A percentile compares a stretch with the other conserved stretches of the same genome.
Evolutionary conservation across 2,888 invertebrate species (phyloP).

Genomic region (Epicampocera succincta): DNA sequence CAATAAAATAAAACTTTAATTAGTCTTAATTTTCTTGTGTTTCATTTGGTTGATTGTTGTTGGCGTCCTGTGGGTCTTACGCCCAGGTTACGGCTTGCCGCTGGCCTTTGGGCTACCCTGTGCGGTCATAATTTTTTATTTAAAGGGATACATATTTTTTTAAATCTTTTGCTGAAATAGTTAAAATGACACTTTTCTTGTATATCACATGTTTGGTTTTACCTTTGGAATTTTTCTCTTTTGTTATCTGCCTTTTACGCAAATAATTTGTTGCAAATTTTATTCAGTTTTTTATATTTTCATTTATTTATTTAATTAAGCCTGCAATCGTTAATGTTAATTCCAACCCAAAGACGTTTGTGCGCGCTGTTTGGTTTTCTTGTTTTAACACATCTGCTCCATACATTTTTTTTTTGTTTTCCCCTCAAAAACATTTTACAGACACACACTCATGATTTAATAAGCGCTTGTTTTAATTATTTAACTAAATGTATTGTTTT

Average conservation of each 20-base stretch:
- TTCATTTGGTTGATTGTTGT: too few species aligned
- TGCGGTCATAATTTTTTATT: too few species aligned
- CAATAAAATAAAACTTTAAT: too few species aligned
- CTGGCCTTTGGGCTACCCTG: too few species aligned
- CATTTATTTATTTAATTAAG: not conserved
- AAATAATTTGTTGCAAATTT: slow-evolving; percentile 31
- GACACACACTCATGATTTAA: slow-evolving; percentile 62
- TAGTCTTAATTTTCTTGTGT: too few species aligned
- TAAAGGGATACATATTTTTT: too few species aligned
- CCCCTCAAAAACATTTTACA: slow-evolving; percentile 36
- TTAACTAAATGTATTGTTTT: slow-evolving; percentile 4
- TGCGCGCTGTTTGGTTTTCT: not conserved
- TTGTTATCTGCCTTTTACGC: slow-evolving; percentile 11
- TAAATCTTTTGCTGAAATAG: too few species aligned
- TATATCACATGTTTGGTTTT: too few species aligned
- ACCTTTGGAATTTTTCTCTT: not conserved
- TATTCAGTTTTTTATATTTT: slow-evolving; percentile 4
- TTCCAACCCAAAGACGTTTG: not conserved
- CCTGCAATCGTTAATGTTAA: not conserved
- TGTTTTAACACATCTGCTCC: not conserved
- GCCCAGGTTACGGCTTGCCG: too few species aligned
- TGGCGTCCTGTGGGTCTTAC: too few species aligned
- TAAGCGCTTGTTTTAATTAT: slow-evolving; percentile 54
- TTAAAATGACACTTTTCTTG: too few species aligned
- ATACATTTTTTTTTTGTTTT: not conserved